Evolutionary conservation across 2,888 invertebrate species (phyloP), one percentile per base, ranked within the genome.

Genomic region (Bedellia somnulentella): DNA sequence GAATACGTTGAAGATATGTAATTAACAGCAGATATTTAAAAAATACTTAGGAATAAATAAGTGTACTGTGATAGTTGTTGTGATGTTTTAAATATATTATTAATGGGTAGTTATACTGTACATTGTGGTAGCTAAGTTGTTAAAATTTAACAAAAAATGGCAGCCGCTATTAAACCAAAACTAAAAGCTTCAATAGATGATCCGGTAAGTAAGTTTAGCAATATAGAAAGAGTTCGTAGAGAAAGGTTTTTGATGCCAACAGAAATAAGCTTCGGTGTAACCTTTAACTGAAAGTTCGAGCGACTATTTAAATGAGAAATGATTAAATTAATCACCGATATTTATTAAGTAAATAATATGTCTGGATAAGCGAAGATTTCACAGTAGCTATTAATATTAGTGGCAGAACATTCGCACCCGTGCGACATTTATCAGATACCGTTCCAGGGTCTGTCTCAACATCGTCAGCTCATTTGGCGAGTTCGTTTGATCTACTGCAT

Each of bases 131-230:
- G 49, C 43, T 43, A 46, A 42, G 42, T 51, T 46, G n/a, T 34
- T 52, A 51, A 49, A 55, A 46, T 47, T 43, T 11, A 15, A 12
- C 54, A 51, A 18, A 52, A 35, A 47, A 73, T 73, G 73, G 68
- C 73, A 40, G 56, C 71, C 36, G 61, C 64, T 46, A 59, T 55
- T 15, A 53, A 50, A 37, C 42, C 22, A 12, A 33, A 31, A 29
- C 31, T 15, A 29, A 26, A 34, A 24, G 21, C 21, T 11, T 15
- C 29, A n/a, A 23, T 11, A 9, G 15, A 35, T 27, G 56, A 57
- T 23, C 41, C 52, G 61, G 73, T 75, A 71, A 75, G 73, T 71
- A 46, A 36, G 9, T n/a, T n/a, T n/a, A n/a, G n/a, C n/a, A n/a
- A n/a, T n/a, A n/a, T n/a, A n/a, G n/a, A n/a, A n/a, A n/a, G n/a